Conservation (phyloP, 2,113 vertebrate genomes). For the Vireo altiloquus region DNA sequence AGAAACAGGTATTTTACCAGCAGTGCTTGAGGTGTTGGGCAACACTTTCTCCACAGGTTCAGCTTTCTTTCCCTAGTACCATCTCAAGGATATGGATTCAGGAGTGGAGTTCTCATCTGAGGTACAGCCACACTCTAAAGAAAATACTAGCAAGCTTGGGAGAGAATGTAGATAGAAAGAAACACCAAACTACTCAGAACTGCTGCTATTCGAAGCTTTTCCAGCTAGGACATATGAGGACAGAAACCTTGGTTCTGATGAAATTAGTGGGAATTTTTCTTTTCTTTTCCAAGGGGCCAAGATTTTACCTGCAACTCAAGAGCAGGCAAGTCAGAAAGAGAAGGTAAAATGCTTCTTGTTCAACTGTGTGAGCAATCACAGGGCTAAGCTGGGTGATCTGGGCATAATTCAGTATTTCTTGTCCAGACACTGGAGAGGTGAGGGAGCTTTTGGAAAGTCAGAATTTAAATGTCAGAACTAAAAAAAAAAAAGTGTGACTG, state of each 20-base stretch:
- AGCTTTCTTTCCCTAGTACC: neutral
- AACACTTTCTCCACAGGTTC: neutral
- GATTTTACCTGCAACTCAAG: neutral
- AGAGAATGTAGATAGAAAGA: neutral
- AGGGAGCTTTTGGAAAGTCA: constrained; percentile 7
- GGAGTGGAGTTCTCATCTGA: neutral
- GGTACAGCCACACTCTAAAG: neutral
- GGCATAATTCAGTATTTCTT: neutral
- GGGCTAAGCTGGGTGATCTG: neutral
- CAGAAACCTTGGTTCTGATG: neutral
- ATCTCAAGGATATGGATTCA: neutral
- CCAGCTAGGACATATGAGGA: neutral
- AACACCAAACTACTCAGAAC: neutral
- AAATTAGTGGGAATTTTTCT: neutral
- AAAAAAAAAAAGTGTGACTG: neutral
- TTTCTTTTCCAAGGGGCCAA: neutral
- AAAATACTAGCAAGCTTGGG: neutral
- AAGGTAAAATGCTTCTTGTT: neutral
- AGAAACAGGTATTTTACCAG: neutral
- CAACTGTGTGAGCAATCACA: neutral
- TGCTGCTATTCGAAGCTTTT: neutral
- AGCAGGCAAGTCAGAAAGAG: neutral
- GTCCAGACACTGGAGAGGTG: neutral
- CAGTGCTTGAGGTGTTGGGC: neutral
- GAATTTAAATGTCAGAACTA: constrained; percentile 28